Conservation (phyloP, 2,888 invertebrate species). For the Vesta saturnalis region DNA sequence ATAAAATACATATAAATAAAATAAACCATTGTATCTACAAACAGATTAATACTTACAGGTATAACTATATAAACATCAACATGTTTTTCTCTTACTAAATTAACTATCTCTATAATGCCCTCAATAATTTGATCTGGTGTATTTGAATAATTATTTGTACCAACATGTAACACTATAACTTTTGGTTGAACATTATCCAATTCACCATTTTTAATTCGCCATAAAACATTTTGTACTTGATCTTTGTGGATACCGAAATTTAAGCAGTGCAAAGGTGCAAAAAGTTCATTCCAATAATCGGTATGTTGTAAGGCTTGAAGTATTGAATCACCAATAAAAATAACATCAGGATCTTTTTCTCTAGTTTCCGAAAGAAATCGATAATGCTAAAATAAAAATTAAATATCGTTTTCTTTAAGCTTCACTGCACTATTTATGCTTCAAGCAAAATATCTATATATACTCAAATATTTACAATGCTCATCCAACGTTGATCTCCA, state of each 20-base stretch:
- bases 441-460: neutral
- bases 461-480: conserved; percentile 67
- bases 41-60: conserved; percentile 72
- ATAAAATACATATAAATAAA: conserved; percentile 17
- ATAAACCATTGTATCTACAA: neutral
- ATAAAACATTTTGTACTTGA: conserved; percentile 87
- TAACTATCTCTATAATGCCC: conserved; percentile 82
- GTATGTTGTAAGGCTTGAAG: conserved; percentile 84
- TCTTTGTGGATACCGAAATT: conserved; percentile 93
- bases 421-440: conserved; percentile 19
- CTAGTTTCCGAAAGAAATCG: conserved; percentile 85
- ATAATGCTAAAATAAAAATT: conserved; percentile 74
- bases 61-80: conserved; percentile 84
- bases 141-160: conserved; percentile 87
- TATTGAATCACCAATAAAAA: conserved; percentile 91
- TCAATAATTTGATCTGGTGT: conserved; percentile 83
- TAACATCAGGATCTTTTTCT: conserved; percentile 91
- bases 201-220: conserved; percentile 91
- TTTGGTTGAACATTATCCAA: conserved; percentile 89
- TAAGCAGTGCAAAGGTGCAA: conserved; percentile 90
- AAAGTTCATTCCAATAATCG: conserved; percentile 89
- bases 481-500: conserved; percentile 88
- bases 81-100: conserved; percentile 78
- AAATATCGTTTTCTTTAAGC: conserved; percentile 26
- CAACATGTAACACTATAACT: conserved; percentile 88